These are phyloP conservation scores for Menidia menidia DNA, from an alignment of 2,797 vertebrate genomes.

Conservation along the genomic window DNA sequence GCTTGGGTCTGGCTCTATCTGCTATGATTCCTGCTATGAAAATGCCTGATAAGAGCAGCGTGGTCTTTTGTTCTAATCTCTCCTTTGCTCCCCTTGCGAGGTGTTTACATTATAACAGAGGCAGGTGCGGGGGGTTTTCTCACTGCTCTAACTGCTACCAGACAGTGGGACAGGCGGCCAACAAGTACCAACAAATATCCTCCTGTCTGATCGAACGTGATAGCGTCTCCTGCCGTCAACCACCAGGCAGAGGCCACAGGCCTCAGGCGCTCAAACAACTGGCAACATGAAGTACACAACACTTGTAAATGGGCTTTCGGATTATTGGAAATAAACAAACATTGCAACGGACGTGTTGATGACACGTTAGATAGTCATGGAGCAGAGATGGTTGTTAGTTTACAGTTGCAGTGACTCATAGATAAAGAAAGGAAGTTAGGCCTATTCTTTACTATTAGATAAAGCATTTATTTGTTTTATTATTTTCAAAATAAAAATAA, in stretches of 20 bases:
- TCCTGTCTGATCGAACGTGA: slow-evolving; percentile 55
- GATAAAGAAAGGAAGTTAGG: too few relatives aligned
- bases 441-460: too few relatives aligned
- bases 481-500: too few relatives aligned
- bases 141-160: slow-evolving; percentile 60
- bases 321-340: not conserved
- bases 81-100: slow-evolving; percentile 16
- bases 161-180: slow-evolving; percentile 16
- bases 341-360: not conserved
- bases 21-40: too few relatives aligned
- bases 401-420: not conserved
- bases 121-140: slow-evolving; percentile 71
- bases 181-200: slow-evolving; percentile 58
- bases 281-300: not conserved
- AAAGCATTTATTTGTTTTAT: too few relatives aligned
- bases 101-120: slow-evolving; percentile 68
- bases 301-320: not conserved
- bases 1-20: too few relatives aligned
- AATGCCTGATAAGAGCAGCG: slow-evolving; percentile 15
- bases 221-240: slow-evolving; percentile 65
- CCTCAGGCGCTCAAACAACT: slow-evolving; percentile 36
- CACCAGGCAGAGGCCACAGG: slow-evolving; percentile 58
- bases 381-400: not conserved
- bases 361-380: not conserved
- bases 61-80: slow-evolving; percentile 36